Percentiles rank a stretch among this genome's conserved stretches.
phyloP scores from a whole-genome alignment of 2,113 vertebrate species.

The Pygoscelis antarcticus region DNA sequence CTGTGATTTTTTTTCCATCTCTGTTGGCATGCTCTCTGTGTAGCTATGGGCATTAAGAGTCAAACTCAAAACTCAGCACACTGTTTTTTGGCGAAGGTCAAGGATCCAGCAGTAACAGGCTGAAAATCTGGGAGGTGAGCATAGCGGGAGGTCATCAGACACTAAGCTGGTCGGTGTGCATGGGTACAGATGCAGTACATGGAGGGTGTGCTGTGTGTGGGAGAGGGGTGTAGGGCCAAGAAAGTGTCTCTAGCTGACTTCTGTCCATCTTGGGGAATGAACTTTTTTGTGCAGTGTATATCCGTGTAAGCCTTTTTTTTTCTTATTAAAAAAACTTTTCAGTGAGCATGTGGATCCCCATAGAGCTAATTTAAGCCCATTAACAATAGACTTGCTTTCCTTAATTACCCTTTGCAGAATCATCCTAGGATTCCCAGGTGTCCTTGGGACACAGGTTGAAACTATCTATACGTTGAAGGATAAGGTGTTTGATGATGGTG shows the following conservation, averaged over 20 bases:
- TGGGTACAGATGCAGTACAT: rapidly evolving
- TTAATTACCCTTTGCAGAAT: slow-evolving; percentile 57
- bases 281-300: not conserved
- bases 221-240: not conserved
- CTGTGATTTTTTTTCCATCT: not conserved
- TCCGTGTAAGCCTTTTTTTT: not conserved
- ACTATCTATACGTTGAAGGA: not conserved
- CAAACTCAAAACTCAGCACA: not conserved
- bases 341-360: not conserved
- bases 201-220: not conserved
- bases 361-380: slow-evolving; percentile 35
- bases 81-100: not conserved
- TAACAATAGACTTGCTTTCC: not conserved
- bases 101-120: not conserved
- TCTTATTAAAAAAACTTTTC: not conserved
- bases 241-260: not conserved
- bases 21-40: not conserved
- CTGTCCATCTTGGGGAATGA: not conserved
- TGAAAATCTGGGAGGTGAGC: not conserved
- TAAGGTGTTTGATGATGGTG: not conserved
- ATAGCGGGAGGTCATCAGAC: not conserved
- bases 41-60: not conserved
- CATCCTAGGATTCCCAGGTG: not conserved
- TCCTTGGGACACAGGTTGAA: not conserved
- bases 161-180: not conserved